Conservation (phyloP, 2,113 vertebrate genomes). For the Propithecus coquereli region DNA sequence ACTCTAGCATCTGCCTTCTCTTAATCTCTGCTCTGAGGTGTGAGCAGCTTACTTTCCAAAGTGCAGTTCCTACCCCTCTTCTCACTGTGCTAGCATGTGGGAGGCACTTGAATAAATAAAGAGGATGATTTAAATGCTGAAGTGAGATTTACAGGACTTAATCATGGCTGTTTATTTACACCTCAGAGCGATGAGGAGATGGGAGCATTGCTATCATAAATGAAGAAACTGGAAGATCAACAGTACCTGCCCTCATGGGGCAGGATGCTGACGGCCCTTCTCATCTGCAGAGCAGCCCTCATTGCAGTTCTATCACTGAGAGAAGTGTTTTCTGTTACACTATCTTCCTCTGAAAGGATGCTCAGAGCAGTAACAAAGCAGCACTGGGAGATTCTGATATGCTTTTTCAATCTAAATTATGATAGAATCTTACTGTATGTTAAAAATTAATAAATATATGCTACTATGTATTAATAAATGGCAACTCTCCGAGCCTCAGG, state of each 20-base stretch:
- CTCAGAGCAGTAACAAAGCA: background rate
- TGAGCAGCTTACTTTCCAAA: background rate
- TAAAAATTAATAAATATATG: background rate
- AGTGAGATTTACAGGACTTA: background rate
- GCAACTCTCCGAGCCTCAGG: background rate
- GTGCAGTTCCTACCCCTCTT: background rate
- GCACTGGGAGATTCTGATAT: background rate
- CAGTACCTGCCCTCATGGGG: background rate
- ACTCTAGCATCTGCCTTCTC: background rate
- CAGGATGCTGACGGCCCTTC: background rate
- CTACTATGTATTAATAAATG: background rate
- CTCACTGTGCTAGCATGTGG: too few relatives aligned
- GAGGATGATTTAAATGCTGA: background rate
- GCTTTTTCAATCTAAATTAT: background rate
- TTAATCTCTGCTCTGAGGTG: background rate
- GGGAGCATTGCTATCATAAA: too few relatives aligned
- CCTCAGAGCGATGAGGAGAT: fast-evolving
- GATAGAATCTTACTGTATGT: background rate
- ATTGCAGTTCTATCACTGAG: background rate
- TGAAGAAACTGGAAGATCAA: background rate
- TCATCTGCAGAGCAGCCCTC: background rate
- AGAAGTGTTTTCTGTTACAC: background rate
- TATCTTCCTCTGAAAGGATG: background rate
- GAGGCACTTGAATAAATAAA: background rate
- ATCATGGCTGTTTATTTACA: background rate